A percentile compares a stretch with the other conserved stretches of the same genome.
Conservation (phyloP, 1,140 invertebrate species). For the Euglossa dilemma region DNA sequence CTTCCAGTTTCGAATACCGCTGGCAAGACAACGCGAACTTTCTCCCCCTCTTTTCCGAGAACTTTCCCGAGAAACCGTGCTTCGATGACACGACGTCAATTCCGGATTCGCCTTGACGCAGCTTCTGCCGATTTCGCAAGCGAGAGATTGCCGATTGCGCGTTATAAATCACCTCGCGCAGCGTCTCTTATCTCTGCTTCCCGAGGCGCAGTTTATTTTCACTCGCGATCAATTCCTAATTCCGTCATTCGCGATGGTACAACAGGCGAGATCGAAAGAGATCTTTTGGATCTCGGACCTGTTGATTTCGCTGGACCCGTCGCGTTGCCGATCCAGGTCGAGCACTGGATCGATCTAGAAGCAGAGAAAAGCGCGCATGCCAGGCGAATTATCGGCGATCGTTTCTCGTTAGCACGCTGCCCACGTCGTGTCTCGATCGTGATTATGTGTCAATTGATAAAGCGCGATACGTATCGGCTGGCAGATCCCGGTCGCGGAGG, state of each 20-base stretch:
- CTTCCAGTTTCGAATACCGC: background rate
- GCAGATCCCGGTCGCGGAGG: background rate
- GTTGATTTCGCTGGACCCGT: slow-evolving; percentile 9
- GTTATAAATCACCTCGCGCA: slow-evolving; percentile 36
- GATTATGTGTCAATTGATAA: slow-evolving; percentile 30
- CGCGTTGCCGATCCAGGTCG: background rate
- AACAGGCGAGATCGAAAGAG: background rate
- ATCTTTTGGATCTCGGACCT: slow-evolving; percentile 2
- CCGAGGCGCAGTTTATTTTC: slow-evolving; percentile 29
- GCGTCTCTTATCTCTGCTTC: slow-evolving; percentile 49
- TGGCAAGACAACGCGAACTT: background rate
- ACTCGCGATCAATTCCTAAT: slow-evolving; percentile 15
- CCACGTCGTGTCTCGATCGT: background rate
- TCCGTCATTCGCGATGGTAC: background rate
- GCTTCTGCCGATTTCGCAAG: slow-evolving; percentile 19
- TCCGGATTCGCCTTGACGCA: slow-evolving; percentile 8
- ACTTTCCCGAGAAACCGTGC: background rate
- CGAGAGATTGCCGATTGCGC: slow-evolving; percentile 28
- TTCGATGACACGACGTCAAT: background rate
- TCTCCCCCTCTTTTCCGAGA: background rate
- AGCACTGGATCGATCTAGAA: background rate
- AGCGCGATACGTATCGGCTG: slow-evolving; percentile 12
- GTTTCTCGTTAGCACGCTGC: background rate
- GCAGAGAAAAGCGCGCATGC: background rate
- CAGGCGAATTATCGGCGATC: background rate